These are phyloP conservation scores for Lydus trimaculatus DNA, from an alignment of 2,888 invertebrate genomes.

Conservation along the genomic window DNA sequence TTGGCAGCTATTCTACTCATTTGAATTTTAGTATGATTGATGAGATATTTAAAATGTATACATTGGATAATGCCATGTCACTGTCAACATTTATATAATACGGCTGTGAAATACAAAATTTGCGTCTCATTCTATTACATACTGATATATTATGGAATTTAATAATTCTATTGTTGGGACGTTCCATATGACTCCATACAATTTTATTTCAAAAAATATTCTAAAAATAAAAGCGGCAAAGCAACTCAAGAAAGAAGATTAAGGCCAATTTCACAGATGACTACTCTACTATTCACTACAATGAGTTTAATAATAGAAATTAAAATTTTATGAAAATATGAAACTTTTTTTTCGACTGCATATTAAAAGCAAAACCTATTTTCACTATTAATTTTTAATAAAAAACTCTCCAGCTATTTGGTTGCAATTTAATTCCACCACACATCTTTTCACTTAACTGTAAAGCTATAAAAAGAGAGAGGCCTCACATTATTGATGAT, in stretches of 20 bases:
- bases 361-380: neutral
- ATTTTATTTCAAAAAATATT: neutral
- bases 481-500: constrained; percentile 36
- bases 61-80: constrained; percentile 43
- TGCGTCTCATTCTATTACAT: constrained; percentile 5
- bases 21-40: constrained; percentile 47
- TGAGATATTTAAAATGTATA: constrained; percentile 42
- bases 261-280: constrained; percentile 28
- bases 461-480: constrained; percentile 30
- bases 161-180: neutral
- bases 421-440: constrained; percentile 39
- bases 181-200: neutral
- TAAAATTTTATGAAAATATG: constrained; percentile 19
- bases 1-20: constrained; percentile 38
- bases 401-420: constrained; percentile 23
- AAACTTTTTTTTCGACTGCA: neutral
- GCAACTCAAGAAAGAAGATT: constrained; percentile 15
- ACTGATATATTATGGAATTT: neutral
- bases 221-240: neutral
- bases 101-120: constrained; percentile 19
- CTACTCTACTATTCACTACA: constrained; percentile 23
- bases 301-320: constrained; percentile 21
- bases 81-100: constrained; percentile 29
- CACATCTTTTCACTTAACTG: constrained; percentile 34
- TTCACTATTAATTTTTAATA: constrained; percentile 12